A percentile compares a stretch with the other conserved stretches of the same genome.
Evolutionary conservation across 2,797 vertebrate genomes (phyloP).

Genomic region (Enteromius thamalakanensis): DNA sequence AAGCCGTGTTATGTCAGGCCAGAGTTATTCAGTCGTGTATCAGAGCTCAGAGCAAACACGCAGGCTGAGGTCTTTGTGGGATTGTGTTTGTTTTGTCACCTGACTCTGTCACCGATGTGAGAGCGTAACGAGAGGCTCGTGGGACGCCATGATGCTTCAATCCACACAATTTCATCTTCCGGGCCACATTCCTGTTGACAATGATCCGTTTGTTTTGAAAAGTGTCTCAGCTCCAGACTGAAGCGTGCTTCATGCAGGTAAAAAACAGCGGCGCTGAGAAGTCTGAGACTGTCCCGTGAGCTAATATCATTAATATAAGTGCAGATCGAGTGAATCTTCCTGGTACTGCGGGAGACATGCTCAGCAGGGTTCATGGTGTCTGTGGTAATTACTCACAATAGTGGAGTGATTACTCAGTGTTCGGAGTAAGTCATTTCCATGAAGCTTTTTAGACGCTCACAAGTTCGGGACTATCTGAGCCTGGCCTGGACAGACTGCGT

Average conservation of each 20-base stretch:
- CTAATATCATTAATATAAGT: conserved; percentile 50
- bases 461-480: conserved; percentile 12
- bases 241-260: neutral
- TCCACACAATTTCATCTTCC: conserved; percentile 46
- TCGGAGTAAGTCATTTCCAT: conserved; percentile 17
- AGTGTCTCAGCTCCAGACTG: conserved; percentile 21
- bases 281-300: conserved; percentile 14
- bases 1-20: conserved; percentile 8
- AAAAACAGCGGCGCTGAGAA: neutral
- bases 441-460: conserved; percentile 14
- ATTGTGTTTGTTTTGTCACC: conserved; percentile 57
- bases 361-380: conserved; percentile 31
- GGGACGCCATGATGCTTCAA: conserved; percentile 42
- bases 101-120: conserved; percentile 51
- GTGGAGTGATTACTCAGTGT: conserved; percentile 14
- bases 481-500: neutral
- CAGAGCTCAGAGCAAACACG: conserved; percentile 14
- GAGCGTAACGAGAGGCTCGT: conserved; percentile 39
- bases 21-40: conserved; percentile 18
- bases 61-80: conserved; percentile 28
- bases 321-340: conserved; percentile 42
- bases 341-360: conserved; percentile 5
- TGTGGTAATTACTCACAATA: conserved; percentile 14
- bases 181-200: conserved; percentile 43
- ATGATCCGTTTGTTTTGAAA: conserved; percentile 40